A percentile compares a stretch with the other conserved stretches of the same genome.
phyloP scores from a whole-genome alignment of 1,140 invertebrate species.

The Bombus balteatus region DNA sequence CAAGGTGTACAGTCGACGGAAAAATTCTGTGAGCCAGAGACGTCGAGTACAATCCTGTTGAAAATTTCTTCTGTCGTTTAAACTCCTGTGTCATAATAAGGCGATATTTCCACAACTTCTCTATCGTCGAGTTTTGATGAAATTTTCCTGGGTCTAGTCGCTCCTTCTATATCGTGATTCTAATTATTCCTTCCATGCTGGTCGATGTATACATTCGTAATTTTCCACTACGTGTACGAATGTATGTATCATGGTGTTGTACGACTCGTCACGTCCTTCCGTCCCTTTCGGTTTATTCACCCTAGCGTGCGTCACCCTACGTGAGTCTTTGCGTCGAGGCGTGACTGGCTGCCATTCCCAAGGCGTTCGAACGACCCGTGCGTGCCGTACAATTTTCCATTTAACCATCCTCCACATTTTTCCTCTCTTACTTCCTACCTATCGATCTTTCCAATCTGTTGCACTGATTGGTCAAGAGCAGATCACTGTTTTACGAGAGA shows the following conservation, averaged over 20 bases:
- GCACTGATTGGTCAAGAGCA: not conserved
- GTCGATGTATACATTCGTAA: conserved; percentile 13
- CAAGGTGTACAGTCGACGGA: conserved; percentile 22
- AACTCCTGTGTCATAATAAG: not conserved
- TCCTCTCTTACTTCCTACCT: not conserved
- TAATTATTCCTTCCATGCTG: conserved; percentile 22
- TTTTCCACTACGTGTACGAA: conserved; percentile 16
- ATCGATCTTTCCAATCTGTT: not conserved
- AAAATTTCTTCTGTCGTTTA: not conserved
- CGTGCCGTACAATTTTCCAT: conserved; percentile 29
- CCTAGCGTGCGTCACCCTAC: conserved; percentile 52
- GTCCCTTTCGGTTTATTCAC: conserved; percentile 60
- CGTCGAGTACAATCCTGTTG: conserved; percentile 6
- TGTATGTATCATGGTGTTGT: conserved; percentile 21
- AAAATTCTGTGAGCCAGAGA: not conserved
- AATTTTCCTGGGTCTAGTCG: not conserved
- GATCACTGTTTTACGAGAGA: not conserved
- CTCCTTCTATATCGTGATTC: not conserved
- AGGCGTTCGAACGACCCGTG: conserved; percentile 36
- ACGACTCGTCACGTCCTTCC: conserved; percentile 26
- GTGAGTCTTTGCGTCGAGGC: conserved; percentile 50
- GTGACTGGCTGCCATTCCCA: conserved; percentile 57
- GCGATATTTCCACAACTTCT: not conserved
- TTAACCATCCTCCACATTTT: conserved; percentile 4
- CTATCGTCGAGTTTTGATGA: not conserved